Evolutionary conservation across 2,888 invertebrate species (phyloP).

Genomic region (Copidosoma aretas): DNA sequence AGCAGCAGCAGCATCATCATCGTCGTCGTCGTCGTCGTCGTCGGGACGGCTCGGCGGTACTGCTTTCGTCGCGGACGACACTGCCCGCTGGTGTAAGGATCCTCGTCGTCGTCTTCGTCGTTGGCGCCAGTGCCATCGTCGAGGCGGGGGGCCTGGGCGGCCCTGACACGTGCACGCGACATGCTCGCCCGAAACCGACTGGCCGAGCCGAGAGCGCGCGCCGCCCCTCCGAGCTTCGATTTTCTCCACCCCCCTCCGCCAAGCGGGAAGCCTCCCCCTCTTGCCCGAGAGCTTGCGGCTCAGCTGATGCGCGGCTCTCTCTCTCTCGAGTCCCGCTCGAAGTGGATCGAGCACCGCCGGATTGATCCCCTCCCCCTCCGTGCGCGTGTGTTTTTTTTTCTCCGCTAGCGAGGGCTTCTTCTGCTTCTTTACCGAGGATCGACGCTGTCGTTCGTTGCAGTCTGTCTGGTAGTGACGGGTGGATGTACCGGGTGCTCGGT

Average conservation of each 20-base stretch:
- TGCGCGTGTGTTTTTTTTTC: neutral
- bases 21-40: neutral
- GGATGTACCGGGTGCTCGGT: too few relatives aligned
- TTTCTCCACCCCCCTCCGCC: neutral
- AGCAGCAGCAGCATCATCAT: neutral
- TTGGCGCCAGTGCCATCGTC: slow-evolving; percentile 5
- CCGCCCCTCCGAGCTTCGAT: neutral
- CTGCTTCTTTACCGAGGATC: too few relatives aligned
- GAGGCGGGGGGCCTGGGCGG: neutral
- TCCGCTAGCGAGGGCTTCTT: too few relatives aligned
- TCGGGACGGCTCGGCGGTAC: neutral
- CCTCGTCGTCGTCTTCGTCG: neutral
- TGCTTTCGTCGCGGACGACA: neutral
- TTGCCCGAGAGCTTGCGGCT: too few relatives aligned
- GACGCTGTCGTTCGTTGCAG: too few relatives aligned
- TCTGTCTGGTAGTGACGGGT: too few relatives aligned
- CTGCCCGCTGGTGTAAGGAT: neutral
- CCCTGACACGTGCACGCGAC: slow-evolving; percentile 50
- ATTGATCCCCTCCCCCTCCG: too few relatives aligned
- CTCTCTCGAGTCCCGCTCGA: too few relatives aligned
- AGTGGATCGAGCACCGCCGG: too few relatives aligned
- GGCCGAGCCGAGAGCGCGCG: slow-evolving; percentile 13
- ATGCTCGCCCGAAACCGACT: slow-evolving; percentile 54
- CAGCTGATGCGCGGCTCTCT: too few relatives aligned
- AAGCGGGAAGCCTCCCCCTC: too few relatives aligned